Percentiles rank a stretch among this genome's conserved stretches.
Conservation (phyloP, 2,797 vertebrate genomes). For the Rhinatrema bivittatum region DNA sequence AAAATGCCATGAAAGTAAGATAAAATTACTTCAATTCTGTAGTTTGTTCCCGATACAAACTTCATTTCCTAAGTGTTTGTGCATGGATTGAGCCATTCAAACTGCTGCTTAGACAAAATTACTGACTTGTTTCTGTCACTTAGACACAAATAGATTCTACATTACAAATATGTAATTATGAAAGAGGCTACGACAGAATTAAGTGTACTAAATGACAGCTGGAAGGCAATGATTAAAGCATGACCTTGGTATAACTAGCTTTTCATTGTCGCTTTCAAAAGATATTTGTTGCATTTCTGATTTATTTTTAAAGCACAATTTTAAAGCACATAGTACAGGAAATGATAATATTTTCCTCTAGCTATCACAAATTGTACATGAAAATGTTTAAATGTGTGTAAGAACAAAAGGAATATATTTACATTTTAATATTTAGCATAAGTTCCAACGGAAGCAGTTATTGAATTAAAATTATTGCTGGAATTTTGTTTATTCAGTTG, state of each 20-base stretch:
- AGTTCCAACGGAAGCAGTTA: too few relatives aligned
- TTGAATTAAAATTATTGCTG: too few relatives aligned
- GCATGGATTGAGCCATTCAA: constrained; percentile 29
- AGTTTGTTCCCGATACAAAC: constrained; percentile 32
- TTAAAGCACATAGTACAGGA: too few relatives aligned
- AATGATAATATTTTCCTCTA: too few relatives aligned
- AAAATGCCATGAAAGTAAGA: constrained; percentile 38
- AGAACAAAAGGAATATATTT: too few relatives aligned
- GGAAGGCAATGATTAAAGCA: constrained; percentile 34
- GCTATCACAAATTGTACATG: too few relatives aligned
- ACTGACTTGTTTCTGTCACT: constrained; percentile 34
- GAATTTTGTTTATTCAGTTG: too few relatives aligned
- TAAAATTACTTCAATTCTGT: constrained; percentile 15
- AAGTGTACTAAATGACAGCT: constrained; percentile 30
- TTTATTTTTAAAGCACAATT: too few relatives aligned
- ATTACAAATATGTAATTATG: constrained; percentile 31
- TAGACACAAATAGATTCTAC: constrained; percentile 38
- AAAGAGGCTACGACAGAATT: constrained; percentile 35
- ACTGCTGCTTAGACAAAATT: constrained; percentile 24
- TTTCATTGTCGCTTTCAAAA: too few relatives aligned
- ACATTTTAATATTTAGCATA: too few relatives aligned
- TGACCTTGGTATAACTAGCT: constrained; percentile 14
- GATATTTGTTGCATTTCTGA: too few relatives aligned
- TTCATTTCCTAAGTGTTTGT: constrained; percentile 31
- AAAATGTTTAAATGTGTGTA: too few relatives aligned